phyloP scores from a whole-genome alignment of 2,797 vertebrate genomes.

The Hippocampus kuda region DNA sequence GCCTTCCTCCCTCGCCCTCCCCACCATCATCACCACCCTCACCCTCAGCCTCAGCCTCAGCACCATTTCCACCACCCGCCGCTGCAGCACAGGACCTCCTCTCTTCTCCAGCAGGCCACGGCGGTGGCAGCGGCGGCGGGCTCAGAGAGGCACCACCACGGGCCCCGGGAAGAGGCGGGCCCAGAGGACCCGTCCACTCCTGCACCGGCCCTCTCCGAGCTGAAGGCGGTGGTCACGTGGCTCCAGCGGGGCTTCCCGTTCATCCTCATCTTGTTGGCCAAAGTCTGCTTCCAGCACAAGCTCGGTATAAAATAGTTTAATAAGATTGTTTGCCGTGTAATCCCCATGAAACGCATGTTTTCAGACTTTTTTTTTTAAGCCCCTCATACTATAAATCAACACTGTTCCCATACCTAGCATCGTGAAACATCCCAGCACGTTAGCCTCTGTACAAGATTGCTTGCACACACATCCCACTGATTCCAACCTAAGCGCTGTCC shows the following conservation, averaged over 20 bases:
- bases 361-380: no score
- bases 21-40: constrained; percentile 74
- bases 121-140: constrained; percentile 59
- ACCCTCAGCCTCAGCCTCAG: constrained; percentile 36
- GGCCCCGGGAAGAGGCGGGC: constrained; percentile 72
- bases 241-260: constrained; percentile 96
- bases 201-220: constrained; percentile 84
- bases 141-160: constrained; percentile 65
- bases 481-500: not conserved
- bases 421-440: not conserved
- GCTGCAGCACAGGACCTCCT: constrained; percentile 74
- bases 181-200: constrained; percentile 78
- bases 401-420: no score
- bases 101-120: constrained; percentile 80
- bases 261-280: constrained; percentile 89
- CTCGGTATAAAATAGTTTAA: constrained; percentile 66
- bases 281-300: constrained; percentile 97
- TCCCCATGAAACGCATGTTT: no score
- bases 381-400: no score
- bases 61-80: constrained; percentile 79
- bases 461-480: not conserved
- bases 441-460: not conserved
- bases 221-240: constrained; percentile 87
- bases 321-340: no score
- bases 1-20: constrained; percentile 66